Percentiles rank a stretch among this genome's conserved stretches.
phyloP scores from a whole-genome alignment of 2,113 vertebrate genomes.

The Platichthys flesus region DNA sequence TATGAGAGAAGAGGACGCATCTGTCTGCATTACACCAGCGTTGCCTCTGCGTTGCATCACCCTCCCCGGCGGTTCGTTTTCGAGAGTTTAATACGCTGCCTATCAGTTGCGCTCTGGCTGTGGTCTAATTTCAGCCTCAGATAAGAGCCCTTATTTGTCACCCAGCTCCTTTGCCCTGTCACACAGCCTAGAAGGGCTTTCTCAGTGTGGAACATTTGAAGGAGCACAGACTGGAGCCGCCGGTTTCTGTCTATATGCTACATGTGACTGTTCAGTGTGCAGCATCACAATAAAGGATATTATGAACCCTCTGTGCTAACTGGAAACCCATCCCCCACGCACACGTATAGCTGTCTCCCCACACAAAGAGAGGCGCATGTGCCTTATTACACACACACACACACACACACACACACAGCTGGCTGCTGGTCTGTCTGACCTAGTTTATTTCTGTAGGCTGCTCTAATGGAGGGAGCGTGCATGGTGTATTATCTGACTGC shows the following conservation, averaged over 20 bases:
- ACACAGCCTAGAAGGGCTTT: slow-evolving; percentile 48
- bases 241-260: slow-evolving; percentile 38
- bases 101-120: slow-evolving; percentile 72
- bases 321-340: slow-evolving; percentile 64
- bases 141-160: slow-evolving; percentile 75
- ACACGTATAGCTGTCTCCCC: slow-evolving; percentile 65
- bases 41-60: slow-evolving; percentile 81
- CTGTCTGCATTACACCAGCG: slow-evolving; percentile 79
- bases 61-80: slow-evolving; percentile 75
- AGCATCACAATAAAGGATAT: slow-evolving; percentile 66
- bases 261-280: slow-evolving; percentile 47
- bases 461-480: slow-evolving; percentile 76
- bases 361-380: slow-evolving; percentile 78
- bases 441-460: slow-evolving; percentile 78
- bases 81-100: slow-evolving; percentile 73
- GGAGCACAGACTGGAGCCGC: slow-evolving; percentile 45
- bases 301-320: slow-evolving; percentile 57
- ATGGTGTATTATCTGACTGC: slow-evolving; percentile 70
- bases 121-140: slow-evolving; percentile 77
- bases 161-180: slow-evolving; percentile 56
- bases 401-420: slow-evolving; percentile 69
- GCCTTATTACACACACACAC: slow-evolving; percentile 64
- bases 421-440: slow-evolving; percentile 81
- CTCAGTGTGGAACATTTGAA: slow-evolving; percentile 42
- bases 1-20: slow-evolving; percentile 76